These are phyloP conservation scores for Bos taurus DNA, from an alignment of 2,113 vertebrate species.

Conservation along the genomic window DNA sequence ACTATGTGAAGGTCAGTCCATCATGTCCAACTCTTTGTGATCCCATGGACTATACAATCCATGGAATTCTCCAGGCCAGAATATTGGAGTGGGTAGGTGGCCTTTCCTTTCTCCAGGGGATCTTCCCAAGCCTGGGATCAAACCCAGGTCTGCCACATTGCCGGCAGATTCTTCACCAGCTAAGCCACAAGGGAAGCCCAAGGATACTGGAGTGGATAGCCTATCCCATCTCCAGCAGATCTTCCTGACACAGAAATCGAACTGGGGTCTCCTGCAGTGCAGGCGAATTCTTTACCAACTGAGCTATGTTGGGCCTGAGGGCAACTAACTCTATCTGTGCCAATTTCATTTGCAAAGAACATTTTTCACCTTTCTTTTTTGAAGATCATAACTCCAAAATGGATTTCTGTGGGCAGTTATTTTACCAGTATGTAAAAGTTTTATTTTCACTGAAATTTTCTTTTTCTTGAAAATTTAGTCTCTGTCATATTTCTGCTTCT, in stretches of 20 bases:
- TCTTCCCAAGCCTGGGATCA: neutral
- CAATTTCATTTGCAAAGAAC: neutral
- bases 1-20: neutral
- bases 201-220: neutral
- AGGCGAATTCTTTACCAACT: neutral
- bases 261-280: neutral
- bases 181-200: neutral
- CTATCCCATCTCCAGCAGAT: rapidly evolving
- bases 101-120: neutral
- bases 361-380: neutral
- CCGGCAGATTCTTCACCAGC: neutral
- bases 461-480: neutral
- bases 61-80: neutral
- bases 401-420: neutral
- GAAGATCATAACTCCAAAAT: neutral
- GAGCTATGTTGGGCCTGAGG: neutral
- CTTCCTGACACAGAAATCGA: neutral
- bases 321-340: neutral
- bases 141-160: neutral
- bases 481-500: neutral
- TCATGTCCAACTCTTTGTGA: rapidly evolving
- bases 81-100: neutral
- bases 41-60: neutral
- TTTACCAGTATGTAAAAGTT: neutral
- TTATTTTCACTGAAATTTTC: neutral